Evolutionary conservation across 2,888 invertebrate species (phyloP), one percentile per base, ranked within the genome.

Genomic region (Platycheirus albimanus): DNA sequence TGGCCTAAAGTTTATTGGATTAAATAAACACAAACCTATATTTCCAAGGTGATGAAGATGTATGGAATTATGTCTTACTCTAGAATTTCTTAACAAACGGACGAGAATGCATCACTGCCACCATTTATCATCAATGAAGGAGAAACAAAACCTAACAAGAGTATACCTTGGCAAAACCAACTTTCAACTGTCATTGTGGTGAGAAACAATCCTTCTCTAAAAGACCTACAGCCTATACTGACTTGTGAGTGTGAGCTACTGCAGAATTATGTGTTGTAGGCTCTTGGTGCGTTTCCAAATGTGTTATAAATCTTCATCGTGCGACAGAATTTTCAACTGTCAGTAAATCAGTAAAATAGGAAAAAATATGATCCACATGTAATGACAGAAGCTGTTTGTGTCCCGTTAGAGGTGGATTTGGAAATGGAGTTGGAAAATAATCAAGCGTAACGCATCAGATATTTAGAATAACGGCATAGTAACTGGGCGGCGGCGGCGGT

Each of bases 271-370:
- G 10, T 41, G 15, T 43, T 45, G 30, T 33, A 33, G 51, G 64
- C 33, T 64, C 13, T 43, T n/a, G n/a, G n/a, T n/a, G n/a, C n/a
- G n/a, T n/a, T n/a, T n/a, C n/a, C n/a, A 56, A 64, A 69, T 54
- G 56, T 69, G 74, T 33, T 78, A 83, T 83, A 77, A 83, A 83
- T 83, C 83, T 78, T 69, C 38, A 83, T 69, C 78, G 78, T 78
- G 83, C 78, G 83, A 74, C 78, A 83, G 67, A 72, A 56, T 69
- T 69, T 69, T 64, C 72, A 74, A n/a, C n/a, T n/a, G 67, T 63
- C 78, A 58, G 78, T 83, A 74, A 83, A 77, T 77, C 83, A 77
- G 72, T 72, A 69, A 77, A 77, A 76, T 77, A 77, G 63, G 33
- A 54, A 78, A 78, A 74, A 72, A 78, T 83, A 76, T n/a, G n/a